Conservation (phyloP, 37 sponge, comb jelly and placozoan species). For the Lycopodina hypogea region DNA sequence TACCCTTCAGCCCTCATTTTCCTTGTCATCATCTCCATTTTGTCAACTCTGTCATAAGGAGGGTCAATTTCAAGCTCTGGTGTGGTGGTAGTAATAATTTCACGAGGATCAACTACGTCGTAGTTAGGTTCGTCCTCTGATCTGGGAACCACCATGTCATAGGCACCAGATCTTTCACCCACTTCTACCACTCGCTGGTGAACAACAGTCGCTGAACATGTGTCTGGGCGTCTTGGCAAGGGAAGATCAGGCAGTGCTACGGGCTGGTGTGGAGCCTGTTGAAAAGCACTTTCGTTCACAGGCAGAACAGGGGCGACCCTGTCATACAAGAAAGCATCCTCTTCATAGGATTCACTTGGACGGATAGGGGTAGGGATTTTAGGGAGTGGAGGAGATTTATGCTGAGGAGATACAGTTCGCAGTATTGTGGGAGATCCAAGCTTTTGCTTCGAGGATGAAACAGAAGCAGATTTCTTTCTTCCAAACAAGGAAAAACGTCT, state of each 20-base stretch:
- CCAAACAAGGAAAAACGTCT: slow-evolving; percentile 30
- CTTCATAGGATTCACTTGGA: slow-evolving; percentile 24
- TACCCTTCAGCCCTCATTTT: not conserved
- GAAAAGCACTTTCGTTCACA: not conserved
- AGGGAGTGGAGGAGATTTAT: slow-evolving; percentile 19
- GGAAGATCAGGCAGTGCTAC: slow-evolving; percentile 25
- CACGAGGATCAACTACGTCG: slow-evolving; percentile 50
- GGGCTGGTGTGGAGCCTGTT: not conserved
- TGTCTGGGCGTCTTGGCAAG: slow-evolving; percentile 50
- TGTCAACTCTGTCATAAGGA: slow-evolving; percentile 41
- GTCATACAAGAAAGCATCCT: slow-evolving; percentile 22
- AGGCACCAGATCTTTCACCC: not conserved
- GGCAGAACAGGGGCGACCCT: slow-evolving; percentile 1
- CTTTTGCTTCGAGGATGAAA: not conserved
- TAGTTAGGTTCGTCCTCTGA: slow-evolving; percentile 67
- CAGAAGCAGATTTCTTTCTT: slow-evolving; percentile 33
- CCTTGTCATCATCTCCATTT: not conserved
- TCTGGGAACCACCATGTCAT: slow-evolving; percentile 18
- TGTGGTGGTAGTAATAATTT: not conserved
- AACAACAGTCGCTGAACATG: slow-evolving; percentile 8
- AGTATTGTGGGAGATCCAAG: not conserved
- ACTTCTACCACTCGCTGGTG: not conserved
- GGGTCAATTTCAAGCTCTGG: slow-evolving; percentile 4
- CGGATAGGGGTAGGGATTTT: slow-evolving; percentile 9
- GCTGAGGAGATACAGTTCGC: not conserved